Base-by-base conservation (phyloP, 1,140 invertebrate genomes). In the Daktulosphaira vitifoliae region DNA sequence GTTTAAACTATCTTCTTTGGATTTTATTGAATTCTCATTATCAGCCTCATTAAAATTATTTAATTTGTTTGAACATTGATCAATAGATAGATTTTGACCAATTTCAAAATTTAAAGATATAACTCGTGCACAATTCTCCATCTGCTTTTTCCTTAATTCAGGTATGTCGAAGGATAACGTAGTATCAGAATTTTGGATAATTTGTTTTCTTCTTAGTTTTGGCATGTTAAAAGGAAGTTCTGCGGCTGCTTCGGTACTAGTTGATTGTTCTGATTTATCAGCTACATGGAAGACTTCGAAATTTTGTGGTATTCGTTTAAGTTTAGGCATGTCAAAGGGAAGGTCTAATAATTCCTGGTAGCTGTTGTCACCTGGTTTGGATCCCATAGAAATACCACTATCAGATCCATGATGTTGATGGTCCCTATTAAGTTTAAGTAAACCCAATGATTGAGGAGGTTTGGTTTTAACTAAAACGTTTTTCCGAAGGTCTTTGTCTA, bases 281-380 rank as follows among this genome's bases (percentile, higher is more conserved):
- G n/a, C 29, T 33, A n/a, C 50, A 62, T 9, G 23, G 33, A 25
- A 62, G 38, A 46, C 65, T 68, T 59, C 38, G 29, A 11, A 33
- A 22, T 8, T 42, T 16, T 39, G 29, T 25, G 64, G 66, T 73
- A 84, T 81, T 49, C 89, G 79, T 46, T 88, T 77, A 54, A 92
- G 74, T 73, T 92, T 92, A n/a, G 89, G 89, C 88, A 91, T 91
- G 69, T 92, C 89, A 70, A 91, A 92, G 0, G 89, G 89, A 65
- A 91, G 78, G 76, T 89, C 85, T 18, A 80, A 80, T 26, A 88
- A 77, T 70, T 87, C 85, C 29, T 48, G 23, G 0, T 54, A 48
- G 3, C 33, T 56, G 25, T 22, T 66, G 22, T 53, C 65, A 2
- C 50, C 52, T 2, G 50, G 66, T 49, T 49, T 50, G 16, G 51